Evolutionary conservation across 1,140 invertebrate genomes (phyloP), one percentile per base, ranked within the genome.

Genomic region (Caenorhabditis briggsae): DNA sequence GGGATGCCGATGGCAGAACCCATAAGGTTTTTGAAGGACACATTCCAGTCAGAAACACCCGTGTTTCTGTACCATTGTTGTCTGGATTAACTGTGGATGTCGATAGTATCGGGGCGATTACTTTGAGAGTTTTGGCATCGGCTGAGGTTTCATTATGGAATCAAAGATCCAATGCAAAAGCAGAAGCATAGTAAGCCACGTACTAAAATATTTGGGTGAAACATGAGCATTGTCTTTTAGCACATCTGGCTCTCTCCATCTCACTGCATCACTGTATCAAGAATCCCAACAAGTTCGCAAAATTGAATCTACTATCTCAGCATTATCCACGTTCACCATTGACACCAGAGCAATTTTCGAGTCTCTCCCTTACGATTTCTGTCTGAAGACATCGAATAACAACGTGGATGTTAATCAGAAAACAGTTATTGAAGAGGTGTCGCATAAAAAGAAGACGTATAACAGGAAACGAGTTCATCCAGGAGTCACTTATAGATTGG

Each of bases 1-100:
- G 61, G 61, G 55, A 85, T 43, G 84, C 84, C 11, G 84, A 85
- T 33, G 84, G 84, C 0, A 46, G 65, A 25, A 85, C 84, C 2
- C 53, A 70, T 14, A 85, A 85, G 33, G 61, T 23, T 7, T 85
- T 85, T 56, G 50, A 85, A 18, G 84, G 83, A 0, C 58, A 61
- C 50, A 20, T 85, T 41, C 64, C 84, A n/a, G 48, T 70, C 11
- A 33, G 41, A 53, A 25, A 74, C 9, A 11, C 43, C 23, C 20
- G 23, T 8, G 14, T 85, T 9, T 74, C 84, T 0, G 5, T 85
- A 14, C 84, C 84, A 33, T 33, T 85, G 5, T 23, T 85, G 14
- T 85, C 84, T 33, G 84, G 84, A 56, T 64, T 65, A n/a, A 70
- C 41, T 8, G 20, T 85, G 8, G 33, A 85, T 53, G 46, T 85